Conservation (phyloP, 1,140 invertebrate genomes). For the Drosophila bifasciata region DNA sequence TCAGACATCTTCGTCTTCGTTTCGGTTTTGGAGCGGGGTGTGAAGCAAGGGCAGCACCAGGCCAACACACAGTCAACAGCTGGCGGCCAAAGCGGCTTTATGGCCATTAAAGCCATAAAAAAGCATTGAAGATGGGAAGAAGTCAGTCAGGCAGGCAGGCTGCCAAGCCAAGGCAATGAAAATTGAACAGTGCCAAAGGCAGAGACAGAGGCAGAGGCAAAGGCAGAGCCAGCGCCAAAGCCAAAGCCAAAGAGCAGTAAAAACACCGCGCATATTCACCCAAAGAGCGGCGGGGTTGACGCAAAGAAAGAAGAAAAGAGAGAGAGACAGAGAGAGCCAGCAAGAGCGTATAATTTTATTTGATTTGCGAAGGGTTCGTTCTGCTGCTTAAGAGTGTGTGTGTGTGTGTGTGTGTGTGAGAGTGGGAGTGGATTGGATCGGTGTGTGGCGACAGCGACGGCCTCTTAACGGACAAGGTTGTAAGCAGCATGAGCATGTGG, state of each 20-base stretch:
- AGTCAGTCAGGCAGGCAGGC: slow-evolving; percentile 37
- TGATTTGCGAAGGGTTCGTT: slow-evolving; percentile 45
- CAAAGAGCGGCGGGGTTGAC: slow-evolving; percentile 14
- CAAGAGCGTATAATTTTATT: slow-evolving; percentile 62
- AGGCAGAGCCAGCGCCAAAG: slow-evolving; percentile 21
- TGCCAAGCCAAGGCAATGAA: slow-evolving; percentile 38
- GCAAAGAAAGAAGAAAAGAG: slow-evolving; percentile 20
- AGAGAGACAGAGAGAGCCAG: slow-evolving; percentile 13
- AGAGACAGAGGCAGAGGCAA: background rate
- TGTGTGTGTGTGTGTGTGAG: slow-evolving; percentile 28
- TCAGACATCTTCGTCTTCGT: slow-evolving; percentile 2
- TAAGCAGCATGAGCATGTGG: slow-evolving; percentile 65
- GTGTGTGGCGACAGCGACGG: slow-evolving; percentile 23
- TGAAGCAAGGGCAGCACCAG: background rate
- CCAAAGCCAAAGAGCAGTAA: slow-evolving; percentile 1
- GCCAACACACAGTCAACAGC: slow-evolving; percentile 57
- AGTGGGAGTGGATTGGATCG: slow-evolving; percentile 47
- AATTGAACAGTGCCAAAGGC: slow-evolving; percentile 39
- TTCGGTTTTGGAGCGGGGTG: slow-evolving; percentile 45
- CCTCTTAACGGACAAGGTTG: slow-evolving; percentile 74
- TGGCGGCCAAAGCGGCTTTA: slow-evolving; percentile 74
- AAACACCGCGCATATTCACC: slow-evolving; percentile 43
- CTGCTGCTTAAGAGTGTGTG: slow-evolving; percentile 23
- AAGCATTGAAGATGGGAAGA: slow-evolving; percentile 66
- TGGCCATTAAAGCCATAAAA: slow-evolving; percentile 78